Conservation (phyloP, 2,113 vertebrate species). For the Anguilla rostrata region DNA sequence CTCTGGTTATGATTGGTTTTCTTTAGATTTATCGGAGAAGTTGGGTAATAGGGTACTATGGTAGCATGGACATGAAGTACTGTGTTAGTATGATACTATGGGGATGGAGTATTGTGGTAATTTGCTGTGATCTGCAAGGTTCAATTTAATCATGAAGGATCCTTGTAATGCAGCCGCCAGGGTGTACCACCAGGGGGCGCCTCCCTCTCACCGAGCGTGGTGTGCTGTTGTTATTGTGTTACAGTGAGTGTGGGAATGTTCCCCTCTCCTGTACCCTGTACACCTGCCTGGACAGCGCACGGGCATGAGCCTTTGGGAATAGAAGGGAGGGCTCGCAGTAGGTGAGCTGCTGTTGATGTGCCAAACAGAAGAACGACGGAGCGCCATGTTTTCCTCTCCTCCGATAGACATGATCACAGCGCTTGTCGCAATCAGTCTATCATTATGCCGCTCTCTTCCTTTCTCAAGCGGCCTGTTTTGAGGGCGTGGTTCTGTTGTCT, state of each 20-base stretch:
- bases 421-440: neutral
- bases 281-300: neutral
- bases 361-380: neutral
- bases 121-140: too few species aligned
- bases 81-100: too few species aligned
- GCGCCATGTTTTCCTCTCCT: neutral
- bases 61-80: too few species aligned
- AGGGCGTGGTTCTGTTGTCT: neutral
- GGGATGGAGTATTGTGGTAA: too few species aligned
- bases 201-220: neutral
- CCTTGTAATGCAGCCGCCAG: neutral
- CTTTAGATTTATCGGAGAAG: neutral
- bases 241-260: neutral
- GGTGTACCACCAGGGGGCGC: neutral
- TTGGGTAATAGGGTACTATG: neutral
- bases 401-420: neutral
- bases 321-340: neutral
- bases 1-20: neutral
- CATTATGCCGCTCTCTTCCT: neutral
- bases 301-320: neutral
- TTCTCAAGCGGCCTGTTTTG: neutral
- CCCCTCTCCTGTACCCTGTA: neutral
- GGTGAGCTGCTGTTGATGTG: neutral
- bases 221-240: neutral
- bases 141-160: neutral